Conservation (phyloP, 2,888 invertebrate genomes). For the Molorchus minor region DNA sequence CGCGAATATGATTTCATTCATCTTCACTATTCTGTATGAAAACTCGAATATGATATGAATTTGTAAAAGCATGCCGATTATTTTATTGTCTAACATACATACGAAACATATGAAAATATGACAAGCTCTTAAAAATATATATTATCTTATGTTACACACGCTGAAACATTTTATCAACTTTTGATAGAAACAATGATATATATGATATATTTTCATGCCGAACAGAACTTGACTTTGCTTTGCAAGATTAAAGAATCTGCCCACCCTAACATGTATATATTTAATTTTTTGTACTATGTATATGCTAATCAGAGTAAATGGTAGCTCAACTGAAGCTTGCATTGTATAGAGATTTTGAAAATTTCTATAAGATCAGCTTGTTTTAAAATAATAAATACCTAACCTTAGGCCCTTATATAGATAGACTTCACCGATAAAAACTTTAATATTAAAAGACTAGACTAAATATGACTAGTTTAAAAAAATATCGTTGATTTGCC, state of each 20-base stretch:
- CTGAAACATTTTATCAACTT: background rate
- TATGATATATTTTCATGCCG: background rate
- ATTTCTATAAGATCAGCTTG: too few relatives aligned
- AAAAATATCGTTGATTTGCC: constrained; percentile 36
- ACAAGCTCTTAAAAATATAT: constrained; percentile 19
- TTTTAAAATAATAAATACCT: too few relatives aligned
- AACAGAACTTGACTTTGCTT: constrained; percentile 7
- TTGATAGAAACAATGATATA: constrained; percentile 8
- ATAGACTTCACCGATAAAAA: too few relatives aligned
- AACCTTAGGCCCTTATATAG: too few relatives aligned
- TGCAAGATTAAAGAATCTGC: constrained; percentile 13
- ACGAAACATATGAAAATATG: constrained; percentile 23
- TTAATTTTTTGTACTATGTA: constrained; percentile 33
- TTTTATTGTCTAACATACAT: constrained; percentile 19
- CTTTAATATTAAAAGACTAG: constrained; percentile 43
- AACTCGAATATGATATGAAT: too few relatives aligned
- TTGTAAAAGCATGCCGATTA: constrained; percentile 12
- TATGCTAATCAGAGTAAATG: too few relatives aligned
- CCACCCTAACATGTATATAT: background rate
- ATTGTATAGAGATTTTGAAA: too few relatives aligned
- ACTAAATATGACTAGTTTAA: constrained; percentile 36
- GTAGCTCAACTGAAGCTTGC: too few relatives aligned
- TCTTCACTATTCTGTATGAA: too few relatives aligned
- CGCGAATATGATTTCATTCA: too few relatives aligned
- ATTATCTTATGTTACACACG: constrained; percentile 7